Evolutionary conservation across 1,140 invertebrate genomes (phyloP).

Genomic region (Paracyclopina nana): DNA sequence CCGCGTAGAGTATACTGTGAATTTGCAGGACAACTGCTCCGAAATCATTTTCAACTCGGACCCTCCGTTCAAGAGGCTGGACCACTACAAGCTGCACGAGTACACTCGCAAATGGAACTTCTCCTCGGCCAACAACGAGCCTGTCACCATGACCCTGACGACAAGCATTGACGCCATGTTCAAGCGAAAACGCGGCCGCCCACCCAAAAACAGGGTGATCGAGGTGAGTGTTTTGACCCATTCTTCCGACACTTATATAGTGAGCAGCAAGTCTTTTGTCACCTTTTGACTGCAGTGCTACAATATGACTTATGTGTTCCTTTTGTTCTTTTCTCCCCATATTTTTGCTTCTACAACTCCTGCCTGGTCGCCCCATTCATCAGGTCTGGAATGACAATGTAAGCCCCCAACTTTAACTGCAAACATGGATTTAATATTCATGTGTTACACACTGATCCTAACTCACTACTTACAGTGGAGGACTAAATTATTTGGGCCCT

Average conservation of each 20-base stretch:
- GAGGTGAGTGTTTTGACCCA: constrained; percentile 33
- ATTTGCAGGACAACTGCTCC: constrained; percentile 53
- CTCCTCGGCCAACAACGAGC: constrained; percentile 26
- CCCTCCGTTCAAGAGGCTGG: constrained; percentile 58
- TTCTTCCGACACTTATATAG: too few relatives aligned
- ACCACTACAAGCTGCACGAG: constrained; percentile 77
- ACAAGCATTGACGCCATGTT: constrained; percentile 69
- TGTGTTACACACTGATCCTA: too few relatives aligned
- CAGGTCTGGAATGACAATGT: constrained; percentile 15
- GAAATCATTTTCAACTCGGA: constrained; percentile 56
- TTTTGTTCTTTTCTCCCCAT: not conserved
- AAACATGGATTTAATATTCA: too few relatives aligned
- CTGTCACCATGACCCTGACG: constrained; percentile 38
- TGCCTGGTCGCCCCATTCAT: not conserved
- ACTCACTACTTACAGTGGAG: too few relatives aligned
- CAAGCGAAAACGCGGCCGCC: constrained; percentile 65
- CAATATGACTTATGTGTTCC: too few relatives aligned
- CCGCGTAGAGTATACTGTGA: constrained; percentile 14
- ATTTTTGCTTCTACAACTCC: not conserved
- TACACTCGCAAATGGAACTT: constrained; percentile 35
- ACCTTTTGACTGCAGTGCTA: too few relatives aligned
- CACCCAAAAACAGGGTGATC: constrained; percentile 74
- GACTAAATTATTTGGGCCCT: too few relatives aligned
- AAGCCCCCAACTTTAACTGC: too few relatives aligned
- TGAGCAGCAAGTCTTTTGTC: too few relatives aligned